Evolutionary conservation across 2,888 invertebrate species (phyloP).

Genomic region (Dorcus parallelipipedus): DNA sequence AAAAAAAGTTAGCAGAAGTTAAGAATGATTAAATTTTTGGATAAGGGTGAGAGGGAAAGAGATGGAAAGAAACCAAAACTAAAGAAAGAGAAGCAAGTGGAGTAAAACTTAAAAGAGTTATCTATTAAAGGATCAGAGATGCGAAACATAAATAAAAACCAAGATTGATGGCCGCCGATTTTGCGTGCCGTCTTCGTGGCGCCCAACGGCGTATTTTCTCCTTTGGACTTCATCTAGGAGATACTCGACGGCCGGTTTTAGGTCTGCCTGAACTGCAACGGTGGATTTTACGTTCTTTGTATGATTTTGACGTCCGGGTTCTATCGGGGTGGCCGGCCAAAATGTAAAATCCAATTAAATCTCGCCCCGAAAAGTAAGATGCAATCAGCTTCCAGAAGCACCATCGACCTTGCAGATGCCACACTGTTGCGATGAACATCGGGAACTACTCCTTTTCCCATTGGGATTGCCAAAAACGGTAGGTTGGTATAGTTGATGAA

Average conservation of each 20-base stretch:
- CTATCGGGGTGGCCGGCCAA: conserved; percentile 86
- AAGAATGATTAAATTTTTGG: too few relatives aligned
- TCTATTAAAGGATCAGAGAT: too few relatives aligned
- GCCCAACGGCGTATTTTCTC: conserved; percentile 56
- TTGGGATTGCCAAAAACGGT: conserved; percentile 92
- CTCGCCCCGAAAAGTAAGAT: conserved; percentile 85
- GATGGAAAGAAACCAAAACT: too few relatives aligned
- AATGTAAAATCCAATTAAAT: conserved; percentile 97
- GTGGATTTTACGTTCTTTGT: conserved; percentile 82
- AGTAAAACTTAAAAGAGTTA: too few relatives aligned
- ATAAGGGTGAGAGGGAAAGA: too few relatives aligned
- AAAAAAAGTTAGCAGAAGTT: too few relatives aligned
- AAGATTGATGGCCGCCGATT: too few relatives aligned
- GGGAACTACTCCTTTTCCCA: conserved; percentile 83
- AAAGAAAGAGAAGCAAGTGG: too few relatives aligned
- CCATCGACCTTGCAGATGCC: conserved; percentile 76
- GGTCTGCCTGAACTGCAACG: conserved; percentile 82
- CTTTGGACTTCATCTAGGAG: conserved; percentile 58
- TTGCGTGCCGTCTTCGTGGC: too few relatives aligned
- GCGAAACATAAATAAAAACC: too few relatives aligned
- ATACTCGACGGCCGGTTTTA: conserved; percentile 67
- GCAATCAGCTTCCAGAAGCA: conserved; percentile 84
- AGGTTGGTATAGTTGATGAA: conserved; percentile 70
- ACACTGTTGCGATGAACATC: conserved; percentile 71
- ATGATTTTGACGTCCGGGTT: conserved; percentile 80